phyloP scores from a whole-genome alignment of 2,113 vertebrate genomes.

The Corythornis madagascariensis region DNA sequence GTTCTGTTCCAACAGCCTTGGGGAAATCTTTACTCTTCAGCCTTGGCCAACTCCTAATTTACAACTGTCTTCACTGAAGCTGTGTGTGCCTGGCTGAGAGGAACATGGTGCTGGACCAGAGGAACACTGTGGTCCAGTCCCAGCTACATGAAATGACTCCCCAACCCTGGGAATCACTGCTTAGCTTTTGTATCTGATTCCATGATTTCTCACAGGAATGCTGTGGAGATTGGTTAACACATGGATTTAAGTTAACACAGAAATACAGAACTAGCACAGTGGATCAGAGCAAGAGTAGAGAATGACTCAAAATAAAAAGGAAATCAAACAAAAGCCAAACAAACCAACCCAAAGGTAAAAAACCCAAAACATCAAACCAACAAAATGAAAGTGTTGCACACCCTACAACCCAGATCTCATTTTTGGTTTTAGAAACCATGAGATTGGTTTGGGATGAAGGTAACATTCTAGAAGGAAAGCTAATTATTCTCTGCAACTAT shows the following conservation, averaged over 20 bases:
- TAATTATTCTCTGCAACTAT: neutral
- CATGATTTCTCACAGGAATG: neutral
- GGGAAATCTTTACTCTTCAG: neutral
- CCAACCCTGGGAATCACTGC: neutral
- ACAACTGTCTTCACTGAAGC: neutral
- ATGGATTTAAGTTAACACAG: neutral
- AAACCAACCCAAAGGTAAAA: no score
- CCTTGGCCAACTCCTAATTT: neutral
- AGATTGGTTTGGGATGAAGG: neutral
- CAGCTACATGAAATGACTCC: neutral
- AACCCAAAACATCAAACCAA: no score
- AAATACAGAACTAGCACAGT: neutral
- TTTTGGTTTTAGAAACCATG: neutral
- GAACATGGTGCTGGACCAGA: accelerated
- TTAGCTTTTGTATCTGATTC: neutral
- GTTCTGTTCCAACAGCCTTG: neutral
- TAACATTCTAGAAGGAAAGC: neutral
- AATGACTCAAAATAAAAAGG: neutral
- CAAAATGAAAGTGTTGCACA: accelerated
- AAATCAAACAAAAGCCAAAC: no score
- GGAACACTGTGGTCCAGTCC: neutral
- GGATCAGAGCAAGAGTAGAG: neutral
- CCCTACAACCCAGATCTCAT: neutral
- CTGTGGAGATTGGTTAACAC: neutral
- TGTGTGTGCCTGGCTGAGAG: neutral